Percentiles rank a stretch among this genome's conserved stretches.
phyloP scores from a whole-genome alignment of 2,113 vertebrate species.

The Tringa solitaria region DNA sequence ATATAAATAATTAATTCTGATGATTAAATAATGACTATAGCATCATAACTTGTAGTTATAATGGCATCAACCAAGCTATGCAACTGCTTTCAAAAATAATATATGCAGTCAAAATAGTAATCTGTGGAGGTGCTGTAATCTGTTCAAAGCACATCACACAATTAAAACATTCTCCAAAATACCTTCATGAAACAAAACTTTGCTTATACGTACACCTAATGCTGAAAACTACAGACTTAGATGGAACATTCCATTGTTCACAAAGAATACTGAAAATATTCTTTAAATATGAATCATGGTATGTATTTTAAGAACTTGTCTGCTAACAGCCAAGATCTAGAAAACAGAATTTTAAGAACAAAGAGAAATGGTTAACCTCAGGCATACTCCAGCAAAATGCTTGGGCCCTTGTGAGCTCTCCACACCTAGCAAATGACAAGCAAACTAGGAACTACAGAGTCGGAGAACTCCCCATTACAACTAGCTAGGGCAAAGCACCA shows the following conservation, averaged over 20 bases:
- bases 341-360: constrained; percentile 30
- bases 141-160: neutral
- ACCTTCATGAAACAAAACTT: neutral
- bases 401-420: neutral
- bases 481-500: neutral
- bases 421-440: neutral
- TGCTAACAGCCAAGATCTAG: constrained; percentile 12
- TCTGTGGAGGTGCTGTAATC: neutral
- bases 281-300: neutral
- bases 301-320: neutral
- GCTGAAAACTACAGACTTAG: neutral
- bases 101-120: neutral
- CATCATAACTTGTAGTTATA: neutral
- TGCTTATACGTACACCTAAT: neutral
- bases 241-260: neutral
- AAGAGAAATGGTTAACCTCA: neutral
- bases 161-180: neutral
- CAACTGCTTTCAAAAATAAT: neutral
- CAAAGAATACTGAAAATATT: neutral
- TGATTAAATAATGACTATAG: neutral
- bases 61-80: neutral
- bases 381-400: neutral
- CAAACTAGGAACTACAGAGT: neutral
- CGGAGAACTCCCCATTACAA: neutral
- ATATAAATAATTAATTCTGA: neutral